Evolutionary conservation across 2,797 vertebrate species (phyloP).

Genomic region (Phyllotis vaccarum): DNA sequence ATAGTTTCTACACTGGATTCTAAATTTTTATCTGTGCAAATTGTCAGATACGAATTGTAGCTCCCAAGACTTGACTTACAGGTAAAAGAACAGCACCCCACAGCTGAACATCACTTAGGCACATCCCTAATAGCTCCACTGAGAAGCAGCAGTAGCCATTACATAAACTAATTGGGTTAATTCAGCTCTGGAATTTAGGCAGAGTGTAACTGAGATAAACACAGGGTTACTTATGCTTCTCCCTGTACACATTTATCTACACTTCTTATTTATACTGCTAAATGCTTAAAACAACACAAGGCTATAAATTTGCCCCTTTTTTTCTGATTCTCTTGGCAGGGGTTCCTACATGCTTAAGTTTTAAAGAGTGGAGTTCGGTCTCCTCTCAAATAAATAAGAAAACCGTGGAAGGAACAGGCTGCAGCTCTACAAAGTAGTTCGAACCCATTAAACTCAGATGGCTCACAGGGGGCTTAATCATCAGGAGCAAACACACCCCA

Average conservation of each 20-base stretch:
- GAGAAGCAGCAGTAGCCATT: conserved; percentile 83
- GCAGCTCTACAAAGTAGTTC: conserved; percentile 89
- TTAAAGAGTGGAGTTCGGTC: conserved; percentile 86
- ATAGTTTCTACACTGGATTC: conserved; percentile 62
- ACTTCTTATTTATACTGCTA: conserved; percentile 90
- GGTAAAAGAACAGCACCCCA: conserved; percentile 61
- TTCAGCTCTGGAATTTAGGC: conserved; percentile 85
- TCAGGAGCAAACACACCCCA: conserved; percentile 89
- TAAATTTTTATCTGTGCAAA: conserved; percentile 36
- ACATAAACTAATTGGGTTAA: conserved; percentile 86
- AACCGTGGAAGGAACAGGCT: conserved; percentile 83
- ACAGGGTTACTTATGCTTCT: conserved; percentile 85
- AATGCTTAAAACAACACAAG: conserved; percentile 90
- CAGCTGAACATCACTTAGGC: conserved; percentile 60
- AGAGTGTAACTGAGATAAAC: conserved; percentile 88
- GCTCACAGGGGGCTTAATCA: conserved; percentile 89
- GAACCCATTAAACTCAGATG: conserved; percentile 91
- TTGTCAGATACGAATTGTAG: conserved; percentile 27
- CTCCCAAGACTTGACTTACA: conserved; percentile 38
- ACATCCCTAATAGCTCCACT: conserved; percentile 73
- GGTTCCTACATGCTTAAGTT: conserved; percentile 87
- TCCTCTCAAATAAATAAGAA: conserved; percentile 90
- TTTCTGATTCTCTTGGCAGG: conserved; percentile 87
- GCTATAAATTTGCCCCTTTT: conserved; percentile 88
- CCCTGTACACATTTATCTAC: conserved; percentile 87